Percentiles rank a stretch among this genome's conserved stretches.
Conservation (phyloP, 1,140 invertebrate genomes). For the Apis mellifera region Amel_HAv3.1 CM009931.2:24930001-24930500, state of each 20-base stretch:
- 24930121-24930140: not conserved
- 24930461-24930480: constrained; percentile 1
- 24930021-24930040: not conserved
- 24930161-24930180: not conserved
- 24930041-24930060: not conserved
- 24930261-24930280: too few species aligned
- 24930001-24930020: not conserved
- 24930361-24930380: not conserved
- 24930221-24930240: not conserved
- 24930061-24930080: not conserved
- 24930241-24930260: not conserved
- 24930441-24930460: not conserved
- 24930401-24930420: not conserved
- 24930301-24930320: not conserved
- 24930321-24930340: not conserved
- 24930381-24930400: not conserved
- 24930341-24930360: not conserved
- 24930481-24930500: not conserved
- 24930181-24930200: not conserved
- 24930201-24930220: not conserved
- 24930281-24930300: too few species aligned
- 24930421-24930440: not conserved
- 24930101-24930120: not conserved
- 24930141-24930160: not conserved
- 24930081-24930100: not conserved